Base-by-base conservation (phyloP, 1,140 invertebrate species). In the Himalopsyche phryganea region DNA sequence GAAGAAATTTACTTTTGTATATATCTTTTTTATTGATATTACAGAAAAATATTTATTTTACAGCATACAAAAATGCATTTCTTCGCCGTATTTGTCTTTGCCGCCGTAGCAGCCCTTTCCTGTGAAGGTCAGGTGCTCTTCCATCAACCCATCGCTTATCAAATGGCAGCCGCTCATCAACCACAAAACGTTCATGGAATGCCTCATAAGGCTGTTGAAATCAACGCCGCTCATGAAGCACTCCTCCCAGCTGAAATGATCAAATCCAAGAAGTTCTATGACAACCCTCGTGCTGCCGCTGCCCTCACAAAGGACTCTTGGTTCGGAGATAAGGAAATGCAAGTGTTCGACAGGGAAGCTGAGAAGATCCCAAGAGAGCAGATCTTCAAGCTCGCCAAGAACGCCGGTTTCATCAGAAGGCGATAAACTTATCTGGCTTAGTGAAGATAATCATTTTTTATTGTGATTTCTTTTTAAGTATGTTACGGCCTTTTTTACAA, bases 311-410 rank as follows among this genome's bases (percentile, higher is more conserved):
- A 85, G 63, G 85, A 88, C 63, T 89, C 87, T 1, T 89, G 88
- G 85, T 84, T 89, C 49, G 77, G 79, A 0, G 79, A 83, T 46
- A 88, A 88, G 66, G 87, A 90, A 70, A 84, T 82, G 71, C 85
- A 84, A 45, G 87, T 91, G 1, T 78, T 83, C 23, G 78, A 90
- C 66, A 79, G 89, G 3, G 87, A 90, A 66, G 84, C 87, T 0
- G 88, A 91, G 57, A 85, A 88, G 69, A 91, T 92, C 61, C 83
- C 88, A 0, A 77, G 89, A 15, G 80, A 85, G 59, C 83, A 84
- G 66, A 88, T 92, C 50, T 88, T 82, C 60, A 81, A 85, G 58
- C 81, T 90, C 49, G 81, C 91, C 10, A 85, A 85, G 63, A 83
- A 81, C 61, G 86, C 86, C 33, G 87, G 87, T 38, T 81, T 85